Evolutionary conservation across 2,888 invertebrate species (phyloP), one percentile per base, ranked within the genome.

Genomic region (Xylophagus ater): DNA sequence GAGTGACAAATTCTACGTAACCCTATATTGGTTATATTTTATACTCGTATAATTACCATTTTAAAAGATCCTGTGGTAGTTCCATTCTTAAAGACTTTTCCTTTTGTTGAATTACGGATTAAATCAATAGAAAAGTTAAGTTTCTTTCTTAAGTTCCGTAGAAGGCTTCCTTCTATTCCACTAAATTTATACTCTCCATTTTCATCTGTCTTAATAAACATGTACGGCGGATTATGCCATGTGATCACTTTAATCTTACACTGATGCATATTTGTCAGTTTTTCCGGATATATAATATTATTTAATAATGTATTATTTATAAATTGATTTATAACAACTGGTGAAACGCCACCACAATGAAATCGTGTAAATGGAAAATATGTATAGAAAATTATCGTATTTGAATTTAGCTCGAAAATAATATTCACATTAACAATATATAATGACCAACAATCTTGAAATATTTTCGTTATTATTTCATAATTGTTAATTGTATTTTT

Each of bases 131-230:
- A 4, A 30, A 4, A 3, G 35, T 44, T 14, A 47, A 47, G 15
- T n/a, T 34, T 14, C 3, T 42, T 32, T n/a, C 45, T 14, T 2
- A 41, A 21, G n/a, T 35, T 23, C 15, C 45, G 8, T 6, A 45
- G 3, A n/a, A n/a, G n/a, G n/a, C n/a, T 21, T n/a, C 42, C 40
- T 18, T 47, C 47, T 8, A 47, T 25, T 21, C 46, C 46, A n/a
- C 34, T 21, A 5, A 24, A 10, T 8, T 34, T 12, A 18, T 24
- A 26, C 3, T 13, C 14, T 7, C 35, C 40, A 25, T 34, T 25
- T 8, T 15, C 3, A 2, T 7, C 2, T 4, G 14, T 15, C 3
- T 25, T 15, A 2, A 43, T 28, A 10, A 43, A 30, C 33, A 42
- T 44, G n/a, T 31, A 42, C 1, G 47, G 45, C 8, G 34, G 23